A percentile compares a stretch with the other conserved stretches of the same genome.
Conservation (phyloP, 2,888 invertebrate genomes). For the Oxyteleia sp. region DNA sequence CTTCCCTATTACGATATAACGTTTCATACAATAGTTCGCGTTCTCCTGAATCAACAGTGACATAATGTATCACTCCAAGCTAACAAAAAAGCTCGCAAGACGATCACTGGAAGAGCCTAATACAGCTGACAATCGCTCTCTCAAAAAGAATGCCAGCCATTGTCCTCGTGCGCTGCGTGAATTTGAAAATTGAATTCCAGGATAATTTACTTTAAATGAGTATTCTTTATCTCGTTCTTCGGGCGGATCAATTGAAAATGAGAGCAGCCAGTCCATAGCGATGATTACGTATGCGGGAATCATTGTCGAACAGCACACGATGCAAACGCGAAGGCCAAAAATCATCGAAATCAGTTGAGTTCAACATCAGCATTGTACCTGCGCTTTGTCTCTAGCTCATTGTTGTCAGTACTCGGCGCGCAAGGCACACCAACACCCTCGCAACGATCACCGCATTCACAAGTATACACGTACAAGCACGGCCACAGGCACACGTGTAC, state of each 20-base stretch:
- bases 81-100: no score
- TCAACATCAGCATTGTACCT: conserved; percentile 87
- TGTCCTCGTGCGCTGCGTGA: background rate
- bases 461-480: conserved; percentile 2
- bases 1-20: no score
- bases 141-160: background rate
- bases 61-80: no score
- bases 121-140: background rate
- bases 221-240: conserved; percentile 3
- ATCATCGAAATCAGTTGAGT: conserved; percentile 87
- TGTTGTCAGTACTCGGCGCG: conserved; percentile 83
- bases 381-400: conserved; percentile 86
- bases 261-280: conserved; percentile 79
- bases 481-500: conserved; percentile 30
- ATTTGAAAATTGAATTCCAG: background rate
- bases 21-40: no score
- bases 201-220: conserved; percentile 14
- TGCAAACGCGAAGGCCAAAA: conserved; percentile 86
- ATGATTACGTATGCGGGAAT: conserved; percentile 87
- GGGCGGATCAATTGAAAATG: conserved; percentile 24
- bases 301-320: conserved; percentile 84
- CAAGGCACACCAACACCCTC: conserved; percentile 35
- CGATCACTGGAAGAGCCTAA: background rate
- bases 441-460: conserved; percentile 42
- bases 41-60: no score